phyloP scores from a whole-genome alignment of 2,888 invertebrate genomes.

The Phrixothrix hirtus region DNA sequence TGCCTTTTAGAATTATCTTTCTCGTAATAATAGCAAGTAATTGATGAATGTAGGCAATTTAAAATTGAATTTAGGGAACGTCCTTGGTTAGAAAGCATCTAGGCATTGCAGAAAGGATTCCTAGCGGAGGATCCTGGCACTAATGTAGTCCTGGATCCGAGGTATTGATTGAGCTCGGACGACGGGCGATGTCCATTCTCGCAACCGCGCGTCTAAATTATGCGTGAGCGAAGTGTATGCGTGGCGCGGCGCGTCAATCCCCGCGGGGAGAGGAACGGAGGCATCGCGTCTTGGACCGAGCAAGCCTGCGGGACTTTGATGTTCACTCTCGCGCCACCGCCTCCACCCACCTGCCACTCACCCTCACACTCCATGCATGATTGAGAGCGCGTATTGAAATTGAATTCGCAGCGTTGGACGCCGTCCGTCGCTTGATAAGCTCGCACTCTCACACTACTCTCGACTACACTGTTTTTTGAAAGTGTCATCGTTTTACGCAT shows the following conservation, averaged over 20 bases:
- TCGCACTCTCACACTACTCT: conserved; percentile 29
- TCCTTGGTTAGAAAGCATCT: conserved; percentile 28
- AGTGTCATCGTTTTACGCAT: conserved; percentile 7
- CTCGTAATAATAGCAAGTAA: conserved; percentile 11
- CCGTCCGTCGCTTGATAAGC: conserved; percentile 48
- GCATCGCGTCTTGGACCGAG: conserved; percentile 34
- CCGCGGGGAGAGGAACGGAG: conserved; percentile 27
- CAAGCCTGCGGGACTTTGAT: conserved; percentile 44
- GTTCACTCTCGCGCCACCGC: conserved; percentile 45
- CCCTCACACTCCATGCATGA: conserved; percentile 53
- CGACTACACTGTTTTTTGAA: conserved; percentile 13
- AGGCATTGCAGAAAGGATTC: conserved; percentile 29
- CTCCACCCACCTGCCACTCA: conserved; percentile 38
- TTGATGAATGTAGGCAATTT: conserved; percentile 23
- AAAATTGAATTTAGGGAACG: conserved; percentile 28
- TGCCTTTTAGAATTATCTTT: background rate
- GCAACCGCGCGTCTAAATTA: conserved; percentile 58
- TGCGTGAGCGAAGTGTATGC: conserved; percentile 58
- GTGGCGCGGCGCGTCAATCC: conserved; percentile 44
- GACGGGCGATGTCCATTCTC: conserved; percentile 54
- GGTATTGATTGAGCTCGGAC: conserved; percentile 55
- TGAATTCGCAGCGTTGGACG: conserved; percentile 52
- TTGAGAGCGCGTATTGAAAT: conserved; percentile 58
- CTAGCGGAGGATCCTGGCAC: conserved; percentile 33
- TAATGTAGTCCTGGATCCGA: conserved; percentile 52